phyloP scores from a whole-genome alignment of 2,797 vertebrate genomes.

The Selene dorsalis region DNA sequence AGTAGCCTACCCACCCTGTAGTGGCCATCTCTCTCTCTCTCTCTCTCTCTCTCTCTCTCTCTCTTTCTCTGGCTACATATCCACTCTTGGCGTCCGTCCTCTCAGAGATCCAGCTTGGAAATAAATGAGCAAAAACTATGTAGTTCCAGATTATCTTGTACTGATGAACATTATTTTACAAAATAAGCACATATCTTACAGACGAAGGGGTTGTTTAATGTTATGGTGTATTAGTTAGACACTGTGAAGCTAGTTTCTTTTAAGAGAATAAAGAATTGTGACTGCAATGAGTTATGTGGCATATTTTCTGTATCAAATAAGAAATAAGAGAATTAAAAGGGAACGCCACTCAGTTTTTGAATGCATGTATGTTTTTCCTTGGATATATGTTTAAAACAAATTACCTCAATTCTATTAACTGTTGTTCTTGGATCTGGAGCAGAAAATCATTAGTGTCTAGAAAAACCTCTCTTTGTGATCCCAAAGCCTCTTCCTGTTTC shows the following conservation, averaged over 20 bases:
- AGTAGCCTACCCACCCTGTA: neutral
- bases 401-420: conserved; percentile 55
- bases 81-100: conserved; percentile 52
- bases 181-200: conserved; percentile 83
- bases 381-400: conserved; percentile 44
- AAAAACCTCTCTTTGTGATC: conserved; percentile 54
- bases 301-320: conserved; percentile 73
- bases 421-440: conserved; percentile 42
- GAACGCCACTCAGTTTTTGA: conserved; percentile 65
- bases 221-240: conserved; percentile 84
- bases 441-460: conserved; percentile 31
- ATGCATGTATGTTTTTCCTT: conserved; percentile 66
- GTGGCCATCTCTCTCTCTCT: conserved; percentile 25
- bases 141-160: conserved; percentile 69
- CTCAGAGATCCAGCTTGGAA: conserved; percentile 69
- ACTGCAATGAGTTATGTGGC: conserved; percentile 70
- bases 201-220: conserved; percentile 76
- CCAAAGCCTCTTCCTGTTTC: conserved; percentile 31
- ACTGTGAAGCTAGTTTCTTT: conserved; percentile 83
- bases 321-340: conserved; percentile 64
- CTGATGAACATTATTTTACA: conserved; percentile 78
- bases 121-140: conserved; percentile 75
- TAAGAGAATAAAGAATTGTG: conserved; percentile 75
- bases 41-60: no score
- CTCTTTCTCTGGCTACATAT: conserved; percentile 31